Evolutionary conservation across 2,888 invertebrate genomes (phyloP).

Genomic region (Macaria notata): DNA sequence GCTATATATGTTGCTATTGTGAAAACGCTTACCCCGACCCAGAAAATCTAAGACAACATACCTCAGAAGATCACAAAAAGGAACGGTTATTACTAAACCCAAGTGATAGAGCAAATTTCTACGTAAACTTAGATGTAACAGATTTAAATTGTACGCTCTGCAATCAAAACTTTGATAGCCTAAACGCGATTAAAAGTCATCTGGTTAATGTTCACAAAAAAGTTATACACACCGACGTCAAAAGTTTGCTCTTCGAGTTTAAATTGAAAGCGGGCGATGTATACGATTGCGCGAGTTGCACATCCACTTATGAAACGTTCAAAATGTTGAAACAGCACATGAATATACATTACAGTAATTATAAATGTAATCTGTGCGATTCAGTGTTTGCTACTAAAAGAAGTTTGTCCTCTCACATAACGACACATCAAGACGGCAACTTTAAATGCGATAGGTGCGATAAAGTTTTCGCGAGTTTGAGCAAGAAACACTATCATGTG

Average conservation of each 20-base stretch:
- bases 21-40: constrained; percentile 59
- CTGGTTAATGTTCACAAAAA: constrained; percentile 55
- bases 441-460: constrained; percentile 70
- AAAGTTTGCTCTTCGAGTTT: constrained; percentile 66
- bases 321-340: constrained; percentile 73
- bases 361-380: constrained; percentile 57
- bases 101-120: constrained; percentile 57
- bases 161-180: constrained; percentile 36
- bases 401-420: constrained; percentile 56
- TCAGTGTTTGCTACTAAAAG: constrained; percentile 60
- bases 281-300: constrained; percentile 63
- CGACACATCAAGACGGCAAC: constrained; percentile 61
- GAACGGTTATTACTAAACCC: constrained; percentile 51
- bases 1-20: constrained; percentile 65
- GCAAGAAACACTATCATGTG: constrained; percentile 66
- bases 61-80: constrained; percentile 47
- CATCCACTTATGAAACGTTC: constrained; percentile 66
- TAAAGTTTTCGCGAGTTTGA: constrained; percentile 58
- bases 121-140: constrained; percentile 70
- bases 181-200: constrained; percentile 60
- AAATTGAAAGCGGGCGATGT: constrained; percentile 63
- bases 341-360: constrained; percentile 68
- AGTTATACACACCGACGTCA: constrained; percentile 55
- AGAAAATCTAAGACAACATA: constrained; percentile 54
- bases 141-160: constrained; percentile 63